phyloP scores from a whole-genome alignment of 2,888 invertebrate species.

The Drosophila subsilvestris region DNA sequence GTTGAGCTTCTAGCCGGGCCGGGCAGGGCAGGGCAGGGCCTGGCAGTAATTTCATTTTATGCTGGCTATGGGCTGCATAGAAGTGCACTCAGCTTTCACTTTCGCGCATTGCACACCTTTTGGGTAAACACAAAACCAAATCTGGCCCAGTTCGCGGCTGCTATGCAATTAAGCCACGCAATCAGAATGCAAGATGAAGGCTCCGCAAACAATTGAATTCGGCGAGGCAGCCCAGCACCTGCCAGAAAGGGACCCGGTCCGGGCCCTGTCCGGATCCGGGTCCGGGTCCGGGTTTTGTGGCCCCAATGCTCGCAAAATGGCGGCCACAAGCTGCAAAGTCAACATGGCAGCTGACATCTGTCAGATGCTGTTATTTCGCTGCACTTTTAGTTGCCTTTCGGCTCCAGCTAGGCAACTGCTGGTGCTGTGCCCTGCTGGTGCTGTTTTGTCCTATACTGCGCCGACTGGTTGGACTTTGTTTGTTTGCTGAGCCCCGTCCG shows the following conservation, averaged over 20 bases:
- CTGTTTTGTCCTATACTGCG: neutral
- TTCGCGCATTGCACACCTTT: constrained; percentile 45
- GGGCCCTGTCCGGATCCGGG: neutral
- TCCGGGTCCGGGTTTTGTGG: constrained; percentile 12
- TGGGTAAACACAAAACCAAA: constrained; percentile 43
- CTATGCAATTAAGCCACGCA: constrained; percentile 73
- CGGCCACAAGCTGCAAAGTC: constrained; percentile 70
- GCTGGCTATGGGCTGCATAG: constrained; percentile 43
- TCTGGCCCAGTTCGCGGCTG: constrained; percentile 48
- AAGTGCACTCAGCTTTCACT: constrained; percentile 59
- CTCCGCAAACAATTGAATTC: constrained; percentile 65
- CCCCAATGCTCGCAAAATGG: constrained; percentile 67
- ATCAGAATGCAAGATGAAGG: constrained; percentile 77
- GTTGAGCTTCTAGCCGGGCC: neutral
- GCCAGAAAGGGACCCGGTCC: constrained; percentile 3
- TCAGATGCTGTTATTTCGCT: constrained; percentile 30
- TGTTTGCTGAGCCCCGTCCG: constrained; percentile 26
- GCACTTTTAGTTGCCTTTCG: constrained; percentile 28
- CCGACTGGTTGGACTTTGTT: constrained; percentile 16
- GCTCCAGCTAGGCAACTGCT: constrained; percentile 23
- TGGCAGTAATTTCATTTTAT: constrained; percentile 49
- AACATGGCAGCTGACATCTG: constrained; percentile 63
- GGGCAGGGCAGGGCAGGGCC: neutral
- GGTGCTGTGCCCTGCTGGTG: neutral
- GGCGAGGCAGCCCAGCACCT: constrained; percentile 5